Conservation (phyloP, 2,113 vertebrate species). For the Salvelinus alpinus region DNA sequence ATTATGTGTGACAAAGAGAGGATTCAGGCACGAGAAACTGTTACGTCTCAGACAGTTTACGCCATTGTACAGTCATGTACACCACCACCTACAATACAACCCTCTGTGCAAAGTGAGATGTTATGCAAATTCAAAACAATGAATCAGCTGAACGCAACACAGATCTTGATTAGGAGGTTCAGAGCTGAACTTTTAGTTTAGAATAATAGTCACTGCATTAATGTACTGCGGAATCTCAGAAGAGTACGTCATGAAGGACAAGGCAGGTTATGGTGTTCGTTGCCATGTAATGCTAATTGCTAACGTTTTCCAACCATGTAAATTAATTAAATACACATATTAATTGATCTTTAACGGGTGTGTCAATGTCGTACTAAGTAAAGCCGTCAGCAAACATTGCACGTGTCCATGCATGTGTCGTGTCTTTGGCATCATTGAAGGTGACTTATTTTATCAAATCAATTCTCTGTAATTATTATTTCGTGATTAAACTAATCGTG, state of each 20-base stretch:
- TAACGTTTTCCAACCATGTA: not conserved
- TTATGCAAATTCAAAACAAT: constrained; percentile 17
- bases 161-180: constrained; percentile 15
- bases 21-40: not conserved
- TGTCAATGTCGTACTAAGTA: not conserved
- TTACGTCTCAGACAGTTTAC: not conserved
- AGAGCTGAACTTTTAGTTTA: constrained; percentile 4
- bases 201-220: constrained; percentile 6
- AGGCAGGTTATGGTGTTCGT: constrained; percentile 14
- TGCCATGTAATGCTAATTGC: constrained; percentile 1
- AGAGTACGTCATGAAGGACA: constrained; percentile 9
- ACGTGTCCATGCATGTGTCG: no score
- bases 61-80: not conserved
- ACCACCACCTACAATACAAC: not conserved
- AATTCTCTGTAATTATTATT: no score
- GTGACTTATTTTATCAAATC: no score
- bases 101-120: not conserved
- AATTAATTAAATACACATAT: constrained; percentile 23
- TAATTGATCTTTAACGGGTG: not conserved
- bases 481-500: no score
- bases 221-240: constrained; percentile 7
- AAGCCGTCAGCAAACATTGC: not conserved
- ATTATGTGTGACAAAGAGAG: no score
- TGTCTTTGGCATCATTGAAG: no score
- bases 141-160: constrained; percentile 25